These are phyloP conservation scores for Auanema freiburgensis DNA, from an alignment of 2,888 invertebrate species.

Conservation along the genomic window DNA sequence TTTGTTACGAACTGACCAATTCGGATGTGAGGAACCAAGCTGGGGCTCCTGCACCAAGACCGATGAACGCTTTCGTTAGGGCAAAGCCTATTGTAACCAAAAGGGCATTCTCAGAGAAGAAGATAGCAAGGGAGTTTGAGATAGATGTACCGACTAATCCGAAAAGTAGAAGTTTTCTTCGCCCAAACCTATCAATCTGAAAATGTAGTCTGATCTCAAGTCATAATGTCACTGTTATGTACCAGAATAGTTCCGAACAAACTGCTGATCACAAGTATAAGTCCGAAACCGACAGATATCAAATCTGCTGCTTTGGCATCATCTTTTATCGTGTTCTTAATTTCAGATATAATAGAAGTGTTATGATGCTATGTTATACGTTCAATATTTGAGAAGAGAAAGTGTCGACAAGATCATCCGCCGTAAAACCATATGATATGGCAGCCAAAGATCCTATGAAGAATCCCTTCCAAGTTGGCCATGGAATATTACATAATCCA, in stretches of 20 bases:
- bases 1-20: conserved; percentile 37
- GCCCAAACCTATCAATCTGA: conserved; percentile 58
- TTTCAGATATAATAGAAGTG: neutral
- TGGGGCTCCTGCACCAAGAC: conserved; percentile 61
- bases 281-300: conserved; percentile 38
- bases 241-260: conserved; percentile 42
- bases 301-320: conserved; percentile 24
- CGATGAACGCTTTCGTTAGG: conserved; percentile 45
- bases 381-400: conserved; percentile 56
- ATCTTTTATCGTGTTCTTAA: neutral
- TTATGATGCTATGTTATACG: conserved; percentile 24
- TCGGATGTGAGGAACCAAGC: conserved; percentile 64
- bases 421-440: conserved; percentile 58
- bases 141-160: conserved; percentile 56
- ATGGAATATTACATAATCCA: conserved; percentile 1
- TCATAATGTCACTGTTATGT: neutral
- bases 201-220: conserved; percentile 9
- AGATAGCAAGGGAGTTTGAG: conserved; percentile 47
- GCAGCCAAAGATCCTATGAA: conserved; percentile 56
- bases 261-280: conserved; percentile 35
- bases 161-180: conserved; percentile 48
- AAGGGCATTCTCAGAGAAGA: conserved; percentile 36
- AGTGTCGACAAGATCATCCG: conserved; percentile 61
- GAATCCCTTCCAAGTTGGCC: conserved; percentile 47
- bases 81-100: conserved; percentile 41